A percentile compares a stretch with the other conserved stretches of the same genome.
Conservation (phyloP, 2,888 invertebrate species). For the Colostygia pectinataria region DNA sequence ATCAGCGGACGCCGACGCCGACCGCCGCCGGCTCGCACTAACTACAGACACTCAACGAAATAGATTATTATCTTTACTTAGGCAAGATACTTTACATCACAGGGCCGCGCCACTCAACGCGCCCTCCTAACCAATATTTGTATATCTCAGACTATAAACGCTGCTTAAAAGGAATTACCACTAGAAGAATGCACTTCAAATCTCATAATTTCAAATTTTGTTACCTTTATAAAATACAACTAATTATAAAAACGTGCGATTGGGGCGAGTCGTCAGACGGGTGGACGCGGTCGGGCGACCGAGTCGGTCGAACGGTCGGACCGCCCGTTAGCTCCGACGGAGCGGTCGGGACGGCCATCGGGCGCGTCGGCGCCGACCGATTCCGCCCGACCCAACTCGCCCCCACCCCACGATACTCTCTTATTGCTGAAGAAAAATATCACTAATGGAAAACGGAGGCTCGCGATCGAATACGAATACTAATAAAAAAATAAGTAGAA, state of each 20-base stretch:
- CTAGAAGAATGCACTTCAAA: slow-evolving; percentile 82
- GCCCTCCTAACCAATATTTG: slow-evolving; percentile 40
- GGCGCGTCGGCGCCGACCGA: background rate
- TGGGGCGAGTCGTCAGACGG: slow-evolving; percentile 35
- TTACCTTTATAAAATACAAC: slow-evolving; percentile 74
- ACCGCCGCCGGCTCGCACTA: slow-evolving; percentile 56
- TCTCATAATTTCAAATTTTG: slow-evolving; percentile 79
- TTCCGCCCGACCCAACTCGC: slow-evolving; percentile 14
- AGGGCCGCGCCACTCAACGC: slow-evolving; percentile 44
- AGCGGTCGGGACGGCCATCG: background rate
- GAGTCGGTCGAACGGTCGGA: slow-evolving; percentile 4
- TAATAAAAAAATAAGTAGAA: slow-evolving; percentile 58
- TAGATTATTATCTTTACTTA: slow-evolving; percentile 78
- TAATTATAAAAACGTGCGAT: slow-evolving; percentile 67
- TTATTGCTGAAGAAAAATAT: slow-evolving; percentile 82
- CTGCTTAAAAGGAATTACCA: slow-evolving; percentile 78
- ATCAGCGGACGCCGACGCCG: slow-evolving; percentile 50
- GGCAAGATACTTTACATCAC: slow-evolving; percentile 79
- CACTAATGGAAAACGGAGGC: slow-evolving; percentile 81
- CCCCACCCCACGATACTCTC: slow-evolving; percentile 71
- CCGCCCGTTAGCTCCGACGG: background rate
- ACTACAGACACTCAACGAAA: slow-evolving; percentile 66
- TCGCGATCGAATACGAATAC: slow-evolving; percentile 70
- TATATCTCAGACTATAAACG: slow-evolving; percentile 72
- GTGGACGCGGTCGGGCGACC: slow-evolving; percentile 9